Evolutionary conservation across 2,888 invertebrate species (phyloP).

Genomic region (Agrenia bidenticulata): DNA sequence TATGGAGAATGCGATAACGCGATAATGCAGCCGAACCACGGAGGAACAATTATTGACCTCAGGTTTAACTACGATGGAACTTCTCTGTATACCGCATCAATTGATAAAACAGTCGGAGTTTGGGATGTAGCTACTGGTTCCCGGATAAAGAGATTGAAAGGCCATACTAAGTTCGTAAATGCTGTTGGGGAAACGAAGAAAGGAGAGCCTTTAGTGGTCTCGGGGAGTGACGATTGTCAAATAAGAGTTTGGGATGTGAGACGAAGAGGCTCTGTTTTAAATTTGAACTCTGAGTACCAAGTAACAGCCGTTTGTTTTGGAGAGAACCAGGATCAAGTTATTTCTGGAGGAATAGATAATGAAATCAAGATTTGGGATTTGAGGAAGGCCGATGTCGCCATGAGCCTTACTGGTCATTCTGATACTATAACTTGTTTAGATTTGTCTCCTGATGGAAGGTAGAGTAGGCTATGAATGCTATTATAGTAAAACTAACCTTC

Average conservation of each 20-base stretch:
- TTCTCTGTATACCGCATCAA: conserved; percentile 86
- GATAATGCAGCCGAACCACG: conserved; percentile 88
- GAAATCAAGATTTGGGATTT: conserved; percentile 96
- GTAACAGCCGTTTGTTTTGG: conserved; percentile 88
- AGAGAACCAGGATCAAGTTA: conserved; percentile 92
- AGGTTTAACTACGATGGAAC: conserved; percentile 60
- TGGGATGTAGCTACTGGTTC: conserved; percentile 92
- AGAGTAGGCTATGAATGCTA: conserved; percentile 4
- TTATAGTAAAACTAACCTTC: background rate
- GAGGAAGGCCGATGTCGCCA: conserved; percentile 79
- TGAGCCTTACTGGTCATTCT: conserved; percentile 86
- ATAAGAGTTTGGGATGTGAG: conserved; percentile 91
- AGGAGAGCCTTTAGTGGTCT: conserved; percentile 83
- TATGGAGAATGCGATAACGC: conserved; percentile 98
- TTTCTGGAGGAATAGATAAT: conserved; percentile 95
- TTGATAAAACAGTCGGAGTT: conserved; percentile 89
- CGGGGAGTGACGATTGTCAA: conserved; percentile 92
- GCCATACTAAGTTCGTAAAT: conserved; percentile 65
- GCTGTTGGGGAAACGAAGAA: conserved; percentile 68
- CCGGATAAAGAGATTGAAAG: conserved; percentile 85
- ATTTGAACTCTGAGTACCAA: conserved; percentile 72
- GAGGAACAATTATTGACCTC: conserved; percentile 62
- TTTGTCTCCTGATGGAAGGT: conserved; percentile 77
- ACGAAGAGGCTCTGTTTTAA: conserved; percentile 67
- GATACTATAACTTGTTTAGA: conserved; percentile 91